Base-by-base conservation (phyloP, 2,113 vertebrate genomes). In the Bubalus kerabau region DNA sequence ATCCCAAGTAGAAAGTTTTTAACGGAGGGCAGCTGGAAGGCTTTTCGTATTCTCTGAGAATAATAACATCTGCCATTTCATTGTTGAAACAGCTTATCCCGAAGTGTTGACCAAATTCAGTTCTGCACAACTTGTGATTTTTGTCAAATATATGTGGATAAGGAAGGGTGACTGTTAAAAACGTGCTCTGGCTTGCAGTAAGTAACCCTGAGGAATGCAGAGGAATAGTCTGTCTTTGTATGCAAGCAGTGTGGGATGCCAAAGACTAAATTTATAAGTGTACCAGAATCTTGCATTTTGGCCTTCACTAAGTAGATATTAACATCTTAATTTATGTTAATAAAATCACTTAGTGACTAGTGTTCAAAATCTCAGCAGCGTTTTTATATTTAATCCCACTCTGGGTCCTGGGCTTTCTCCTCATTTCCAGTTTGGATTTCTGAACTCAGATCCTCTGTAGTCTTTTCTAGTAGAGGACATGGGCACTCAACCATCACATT, bases 1-100 rank as follows among this genome's bases (percentile, higher is more conserved):
- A 19, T 74, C 40, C 91, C 89, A 32, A 56, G 54, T 13, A 46
- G 74, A 90, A 97, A 97, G 95, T 97, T 87, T 95, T 82, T 23
- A 59, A 50, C 9, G 0, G 59, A 32, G 46, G 50, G 43, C 67
- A 60, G 50, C 46, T 5, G 80, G 64, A 90, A 84, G 83, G 56
- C 71, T 74, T 46, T 90, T 30, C 36, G 3, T 48, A 1, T 62
- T 93, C 62, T 24, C 67, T 1, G 64, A 80, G 83, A 80, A 81
- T 84, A 9, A 64, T 30, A 28, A 28, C 50, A 54, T 48, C 48
- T 50, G 56, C 60, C 56, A 1, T 94, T 90, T 43, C 87, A 3
- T 46, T 48, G 86, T 46, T 52, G 86, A 67, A 80, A 50, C 78
- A 32, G 81, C 21, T 56, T 40, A 36, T 85, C 59, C 87, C 6